Conservation (phyloP, 2,113 vertebrate species). For the Ctenodactylus gundi region DNA sequence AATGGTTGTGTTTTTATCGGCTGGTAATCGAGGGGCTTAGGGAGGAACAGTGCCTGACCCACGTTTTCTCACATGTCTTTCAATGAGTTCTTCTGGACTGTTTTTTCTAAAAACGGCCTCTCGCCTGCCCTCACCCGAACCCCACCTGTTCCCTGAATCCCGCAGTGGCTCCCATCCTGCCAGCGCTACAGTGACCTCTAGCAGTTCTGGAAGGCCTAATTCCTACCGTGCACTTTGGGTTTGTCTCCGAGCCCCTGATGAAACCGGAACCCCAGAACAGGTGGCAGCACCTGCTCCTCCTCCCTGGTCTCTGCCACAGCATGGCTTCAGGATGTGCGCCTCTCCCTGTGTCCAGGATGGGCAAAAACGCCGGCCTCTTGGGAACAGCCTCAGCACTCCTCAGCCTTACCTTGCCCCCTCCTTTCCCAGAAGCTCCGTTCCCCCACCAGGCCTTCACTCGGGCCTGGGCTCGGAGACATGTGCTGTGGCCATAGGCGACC, state of each 20-base stretch:
- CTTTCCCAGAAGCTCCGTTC: background rate
- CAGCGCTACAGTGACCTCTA: background rate
- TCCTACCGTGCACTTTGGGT: background rate
- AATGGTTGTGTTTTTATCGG: background rate
- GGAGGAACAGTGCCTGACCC: background rate
- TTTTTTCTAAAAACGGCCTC: background rate
- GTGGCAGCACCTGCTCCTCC: background rate
- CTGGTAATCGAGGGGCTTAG: background rate
- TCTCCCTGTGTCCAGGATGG: background rate
- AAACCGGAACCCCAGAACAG: background rate
- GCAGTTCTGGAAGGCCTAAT: rapidly evolving
- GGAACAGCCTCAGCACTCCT: background rate
- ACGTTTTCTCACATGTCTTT: background rate
- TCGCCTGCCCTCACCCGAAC: background rate
- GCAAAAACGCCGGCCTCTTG: too few relatives aligned
- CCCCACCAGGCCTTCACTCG: background rate
- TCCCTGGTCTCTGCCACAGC: too few relatives aligned
- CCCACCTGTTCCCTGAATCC: background rate
- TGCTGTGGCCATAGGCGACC: rapidly evolving
- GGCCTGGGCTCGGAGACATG: background rate
- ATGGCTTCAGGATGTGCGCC: too few relatives aligned
- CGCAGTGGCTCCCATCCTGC: rapidly evolving
- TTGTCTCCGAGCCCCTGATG: background rate
- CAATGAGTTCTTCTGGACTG: background rate
- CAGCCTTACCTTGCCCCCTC: background rate